Conservation (phyloP, 2,888 invertebrate genomes). For the Abscondita cerata region DNA sequence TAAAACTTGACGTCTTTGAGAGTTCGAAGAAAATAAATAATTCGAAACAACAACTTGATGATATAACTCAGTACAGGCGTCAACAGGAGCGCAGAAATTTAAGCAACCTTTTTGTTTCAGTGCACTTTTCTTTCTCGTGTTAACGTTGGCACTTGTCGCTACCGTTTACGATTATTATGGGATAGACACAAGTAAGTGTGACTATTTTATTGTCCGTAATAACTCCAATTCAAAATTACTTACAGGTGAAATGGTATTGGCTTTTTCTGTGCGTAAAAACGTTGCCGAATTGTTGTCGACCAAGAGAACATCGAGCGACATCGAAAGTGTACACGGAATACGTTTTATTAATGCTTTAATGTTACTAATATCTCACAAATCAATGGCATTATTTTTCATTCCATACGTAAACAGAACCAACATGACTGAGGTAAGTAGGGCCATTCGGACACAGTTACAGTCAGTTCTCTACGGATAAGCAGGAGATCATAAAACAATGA, state of each 20-base stretch:
- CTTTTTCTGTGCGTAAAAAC: conserved; percentile 71
- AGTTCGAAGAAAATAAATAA: no score
- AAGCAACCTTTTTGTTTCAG: conserved; percentile 45
- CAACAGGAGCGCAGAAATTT: background rate
- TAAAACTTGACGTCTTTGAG: no score
- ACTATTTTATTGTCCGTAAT: no score
- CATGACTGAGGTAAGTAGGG: conserved; percentile 66
- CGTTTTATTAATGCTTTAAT: conserved; percentile 70
- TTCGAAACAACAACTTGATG: no score
- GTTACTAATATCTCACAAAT: conserved; percentile 71
- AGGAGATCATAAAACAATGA: no score
- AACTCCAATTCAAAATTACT: no score
- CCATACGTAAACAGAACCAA: conserved; percentile 71
- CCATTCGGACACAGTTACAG: no score
- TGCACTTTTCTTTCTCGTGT: conserved; percentile 45
- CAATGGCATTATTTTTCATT: conserved; percentile 73
- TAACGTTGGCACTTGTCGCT: conserved; percentile 47
- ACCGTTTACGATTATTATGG: conserved; percentile 49
- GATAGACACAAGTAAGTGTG: conserved; percentile 49
- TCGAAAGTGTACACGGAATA: conserved; percentile 71
- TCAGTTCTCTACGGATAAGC: no score
- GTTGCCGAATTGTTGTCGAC: conserved; percentile 63
- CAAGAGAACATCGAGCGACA: conserved; percentile 63
- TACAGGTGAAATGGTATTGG: conserved; percentile 62
- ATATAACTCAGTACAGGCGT: no score